Conservation (phyloP, 2,113 vertebrate genomes). For the Passerina amoena region DNA sequence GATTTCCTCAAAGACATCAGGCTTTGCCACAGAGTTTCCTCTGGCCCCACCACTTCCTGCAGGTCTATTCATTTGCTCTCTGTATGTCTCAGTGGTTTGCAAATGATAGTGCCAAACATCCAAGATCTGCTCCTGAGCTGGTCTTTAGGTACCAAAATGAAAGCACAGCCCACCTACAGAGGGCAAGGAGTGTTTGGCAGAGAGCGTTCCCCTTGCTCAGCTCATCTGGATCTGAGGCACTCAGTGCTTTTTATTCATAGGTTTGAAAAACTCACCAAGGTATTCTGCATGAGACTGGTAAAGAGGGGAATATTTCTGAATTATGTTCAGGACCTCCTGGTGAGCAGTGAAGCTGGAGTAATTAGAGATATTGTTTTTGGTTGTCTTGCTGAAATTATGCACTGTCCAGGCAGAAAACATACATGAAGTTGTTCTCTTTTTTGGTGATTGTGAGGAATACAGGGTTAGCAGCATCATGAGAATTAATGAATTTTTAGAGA, state of each 20-base stretch:
- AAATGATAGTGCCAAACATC: background rate
- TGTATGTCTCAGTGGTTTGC: background rate
- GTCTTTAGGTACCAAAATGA: background rate
- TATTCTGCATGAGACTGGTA: background rate
- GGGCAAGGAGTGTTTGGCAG: background rate
- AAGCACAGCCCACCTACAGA: background rate
- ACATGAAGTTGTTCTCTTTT: background rate
- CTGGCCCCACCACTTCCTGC: background rate
- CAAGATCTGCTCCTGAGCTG: background rate
- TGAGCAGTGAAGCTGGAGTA: background rate
- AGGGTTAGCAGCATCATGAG: background rate
- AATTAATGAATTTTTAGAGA: background rate
- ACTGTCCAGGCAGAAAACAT: background rate
- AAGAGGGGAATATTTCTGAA: background rate
- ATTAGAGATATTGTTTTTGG: background rate
- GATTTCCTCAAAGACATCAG: background rate
- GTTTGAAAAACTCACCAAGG: background rate
- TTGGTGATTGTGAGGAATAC: background rate
- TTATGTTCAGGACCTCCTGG: background rate
- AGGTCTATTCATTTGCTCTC: background rate
- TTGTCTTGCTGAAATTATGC: background rate
- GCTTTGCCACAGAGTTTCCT: background rate
- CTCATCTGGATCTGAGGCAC: background rate
- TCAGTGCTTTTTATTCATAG: background rate
- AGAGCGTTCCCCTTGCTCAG: background rate